phyloP scores from a whole-genome alignment of 2,888 invertebrate genomes.

The Sphaeridia pumilis region DNA sequence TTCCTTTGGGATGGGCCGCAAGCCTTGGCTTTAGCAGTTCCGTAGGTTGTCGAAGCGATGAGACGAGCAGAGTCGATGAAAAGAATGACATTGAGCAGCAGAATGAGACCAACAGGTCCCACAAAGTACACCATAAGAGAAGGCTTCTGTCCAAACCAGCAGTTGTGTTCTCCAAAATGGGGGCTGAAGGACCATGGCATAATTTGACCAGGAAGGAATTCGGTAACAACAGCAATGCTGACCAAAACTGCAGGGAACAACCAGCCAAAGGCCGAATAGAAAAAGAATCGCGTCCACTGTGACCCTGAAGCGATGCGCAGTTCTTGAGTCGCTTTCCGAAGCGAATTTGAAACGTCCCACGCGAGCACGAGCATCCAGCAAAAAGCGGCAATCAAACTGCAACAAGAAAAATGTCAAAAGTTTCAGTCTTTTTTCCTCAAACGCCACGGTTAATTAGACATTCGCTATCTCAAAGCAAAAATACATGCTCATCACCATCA shows the following conservation, averaged over 20 bases:
- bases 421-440: not conserved
- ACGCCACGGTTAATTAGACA: not conserved
- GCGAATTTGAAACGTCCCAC: constrained; percentile 44
- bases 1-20: constrained; percentile 35
- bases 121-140: constrained; percentile 46
- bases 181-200: constrained; percentile 39
- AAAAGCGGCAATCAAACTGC: constrained; percentile 44
- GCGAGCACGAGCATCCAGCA: constrained; percentile 48
- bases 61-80: constrained; percentile 41
- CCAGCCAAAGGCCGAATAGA: constrained; percentile 43
- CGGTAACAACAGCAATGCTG: constrained; percentile 39
- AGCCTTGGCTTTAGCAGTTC: constrained; percentile 37
- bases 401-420: constrained; percentile 4
- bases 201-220: constrained; percentile 36
- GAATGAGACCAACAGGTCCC: constrained; percentile 42
- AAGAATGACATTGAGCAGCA: constrained; percentile 41
- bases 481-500: not conserved
- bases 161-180: constrained; percentile 42
- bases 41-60: constrained; percentile 40
- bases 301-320: constrained; percentile 41
- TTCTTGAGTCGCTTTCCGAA: constrained; percentile 42
- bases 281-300: constrained; percentile 39
- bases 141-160: constrained; percentile 45
- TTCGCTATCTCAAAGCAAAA: not conserved
- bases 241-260: constrained; percentile 40